Evolutionary conservation across 1,140 invertebrate genomes (phyloP).

Genomic region (Meloidogyne exigua): DNA sequence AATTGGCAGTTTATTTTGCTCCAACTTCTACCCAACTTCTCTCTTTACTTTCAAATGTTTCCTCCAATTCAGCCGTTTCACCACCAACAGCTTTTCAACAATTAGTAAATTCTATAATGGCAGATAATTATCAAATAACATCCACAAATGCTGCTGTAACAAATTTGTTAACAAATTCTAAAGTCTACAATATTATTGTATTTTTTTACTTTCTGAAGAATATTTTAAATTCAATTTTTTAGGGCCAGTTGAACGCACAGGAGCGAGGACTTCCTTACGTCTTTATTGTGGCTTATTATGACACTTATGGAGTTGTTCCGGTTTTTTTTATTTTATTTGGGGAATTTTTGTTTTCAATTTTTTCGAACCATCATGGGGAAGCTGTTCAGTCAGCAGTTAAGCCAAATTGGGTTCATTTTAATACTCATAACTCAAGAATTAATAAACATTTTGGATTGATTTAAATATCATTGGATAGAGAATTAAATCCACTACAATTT

Average conservation of each 20-base stretch:
- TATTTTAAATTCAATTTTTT: slow-evolving; percentile 64
- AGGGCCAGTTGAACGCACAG: slow-evolving; percentile 80
- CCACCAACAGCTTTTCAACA: slow-evolving; percentile 50
- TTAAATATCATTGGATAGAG: too few species aligned
- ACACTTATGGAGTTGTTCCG: slow-evolving; percentile 81
- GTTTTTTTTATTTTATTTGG: slow-evolving; percentile 69
- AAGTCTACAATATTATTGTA: slow-evolving; percentile 50
- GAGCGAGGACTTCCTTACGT: slow-evolving; percentile 65
- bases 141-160: slow-evolving; percentile 9
- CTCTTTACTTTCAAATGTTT: slow-evolving; percentile 35
- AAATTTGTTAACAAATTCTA: slow-evolving; percentile 20
- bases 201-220: slow-evolving; percentile 6
- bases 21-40: slow-evolving; percentile 16
- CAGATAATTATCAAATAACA: slow-evolving; percentile 48
- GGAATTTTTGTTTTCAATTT: background rate
- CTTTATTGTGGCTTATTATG: slow-evolving; percentile 83
- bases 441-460: too few species aligned
- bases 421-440: too few species aligned
- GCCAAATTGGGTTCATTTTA: too few species aligned
- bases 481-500: too few species aligned
- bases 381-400: too few species aligned
- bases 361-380: too few species aligned
- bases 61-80: slow-evolving; percentile 19
- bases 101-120: slow-evolving; percentile 39
- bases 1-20: slow-evolving; percentile 85